These are phyloP conservation scores for Linurgus olivaceus DNA, from an alignment of 2,797 vertebrate species.

Conservation along the genomic window DNA sequence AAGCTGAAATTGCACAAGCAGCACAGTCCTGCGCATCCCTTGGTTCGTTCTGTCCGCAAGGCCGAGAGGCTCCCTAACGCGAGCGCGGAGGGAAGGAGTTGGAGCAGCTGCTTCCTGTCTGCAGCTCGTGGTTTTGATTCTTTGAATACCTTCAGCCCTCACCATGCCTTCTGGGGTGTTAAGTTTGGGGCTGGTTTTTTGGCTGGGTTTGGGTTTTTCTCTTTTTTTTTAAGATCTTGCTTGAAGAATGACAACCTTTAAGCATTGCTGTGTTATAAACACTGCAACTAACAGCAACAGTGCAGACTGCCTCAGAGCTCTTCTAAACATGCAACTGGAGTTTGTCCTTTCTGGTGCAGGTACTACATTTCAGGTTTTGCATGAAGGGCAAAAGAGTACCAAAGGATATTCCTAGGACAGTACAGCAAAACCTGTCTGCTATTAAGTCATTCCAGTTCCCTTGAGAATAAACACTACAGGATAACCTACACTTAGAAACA, in stretches of 20 bases:
- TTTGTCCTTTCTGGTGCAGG: not conserved
- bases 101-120: not conserved
- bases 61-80: rapidly evolving
- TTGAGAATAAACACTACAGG: not conserved
- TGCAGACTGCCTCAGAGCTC: not conserved
- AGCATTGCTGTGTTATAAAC: not conserved
- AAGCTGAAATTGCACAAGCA: not conserved
- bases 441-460: not conserved
- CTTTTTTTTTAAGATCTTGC: not conserved
- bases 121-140: not conserved
- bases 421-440: not conserved
- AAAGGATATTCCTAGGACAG: not conserved
- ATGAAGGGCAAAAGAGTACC: not conserved
- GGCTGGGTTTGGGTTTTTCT: not conserved
- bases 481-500: not conserved
- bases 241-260: not conserved
- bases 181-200: not conserved
- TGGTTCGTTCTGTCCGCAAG: not conserved
- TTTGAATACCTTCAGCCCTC: not conserved
- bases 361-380: not conserved
- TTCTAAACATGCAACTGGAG: not conserved
- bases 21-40: not conserved
- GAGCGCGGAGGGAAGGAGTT: not conserved
- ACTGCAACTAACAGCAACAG: rapidly evolving
- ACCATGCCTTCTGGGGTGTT: not conserved